phyloP scores from a whole-genome alignment of 2,888 invertebrate species.

The Aethes cnicana region DNA sequence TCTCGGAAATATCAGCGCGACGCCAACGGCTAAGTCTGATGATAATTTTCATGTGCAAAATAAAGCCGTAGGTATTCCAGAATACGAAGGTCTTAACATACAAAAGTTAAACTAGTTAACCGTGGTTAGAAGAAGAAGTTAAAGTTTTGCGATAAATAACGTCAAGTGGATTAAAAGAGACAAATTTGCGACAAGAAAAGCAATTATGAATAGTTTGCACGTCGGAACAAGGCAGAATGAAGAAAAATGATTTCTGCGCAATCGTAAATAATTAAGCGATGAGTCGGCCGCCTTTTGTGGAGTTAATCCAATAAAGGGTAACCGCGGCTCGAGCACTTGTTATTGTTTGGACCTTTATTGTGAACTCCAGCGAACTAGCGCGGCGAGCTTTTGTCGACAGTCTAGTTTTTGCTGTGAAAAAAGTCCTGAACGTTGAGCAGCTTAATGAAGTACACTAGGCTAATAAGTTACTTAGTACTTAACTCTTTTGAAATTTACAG shows the following conservation, averaged over 20 bases:
- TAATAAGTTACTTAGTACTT: neutral
- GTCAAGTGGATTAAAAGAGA: slow-evolving; percentile 11
- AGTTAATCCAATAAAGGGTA: slow-evolving; percentile 61
- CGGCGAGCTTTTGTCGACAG: slow-evolving; percentile 17
- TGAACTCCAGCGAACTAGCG: slow-evolving; percentile 14
- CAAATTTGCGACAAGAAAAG: slow-evolving; percentile 14
- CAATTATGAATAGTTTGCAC: slow-evolving; percentile 20
- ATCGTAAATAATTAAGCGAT: slow-evolving; percentile 46
- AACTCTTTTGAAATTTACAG: neutral
- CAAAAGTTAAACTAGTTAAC: too few relatives aligned
- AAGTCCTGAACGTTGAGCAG: neutral
- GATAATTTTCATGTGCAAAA: neutral
- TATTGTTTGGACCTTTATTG: slow-evolving; percentile 33
- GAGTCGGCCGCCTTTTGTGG: slow-evolving; percentile 57
- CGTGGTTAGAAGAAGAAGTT: too few relatives aligned
- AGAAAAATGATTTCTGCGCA: slow-evolving; percentile 32
- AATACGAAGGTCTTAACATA: too few relatives aligned
- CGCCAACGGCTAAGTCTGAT: neutral
- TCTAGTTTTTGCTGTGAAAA: slow-evolving; percentile 19
- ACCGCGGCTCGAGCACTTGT: slow-evolving; percentile 37
- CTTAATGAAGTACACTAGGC: neutral
- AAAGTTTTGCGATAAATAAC: neutral
- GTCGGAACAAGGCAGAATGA: slow-evolving; percentile 7
- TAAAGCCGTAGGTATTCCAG: too few relatives aligned
- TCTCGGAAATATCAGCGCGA: slow-evolving; percentile 1